Conservation (phyloP, 1,140 invertebrate genomes). For the Chrysomallon squamiferum region DNA sequence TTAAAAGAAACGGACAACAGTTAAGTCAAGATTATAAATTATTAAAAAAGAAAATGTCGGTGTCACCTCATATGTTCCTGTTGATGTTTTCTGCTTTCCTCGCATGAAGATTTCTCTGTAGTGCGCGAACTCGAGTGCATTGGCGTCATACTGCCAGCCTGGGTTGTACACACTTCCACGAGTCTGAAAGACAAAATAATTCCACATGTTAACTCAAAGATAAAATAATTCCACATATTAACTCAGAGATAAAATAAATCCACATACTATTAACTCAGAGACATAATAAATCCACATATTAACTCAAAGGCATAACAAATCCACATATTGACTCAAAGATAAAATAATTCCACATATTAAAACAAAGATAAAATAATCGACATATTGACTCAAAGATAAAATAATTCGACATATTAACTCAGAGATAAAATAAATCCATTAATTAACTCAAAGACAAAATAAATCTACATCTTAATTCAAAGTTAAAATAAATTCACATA, state of each 20-base stretch:
- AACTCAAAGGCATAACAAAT: not conserved
- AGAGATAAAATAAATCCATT: too few species aligned
- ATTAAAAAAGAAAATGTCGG: too few species aligned
- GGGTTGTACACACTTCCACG: constrained; percentile 51
- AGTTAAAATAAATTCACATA: not conserved
- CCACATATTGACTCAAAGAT: not conserved
- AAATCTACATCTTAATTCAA: not conserved
- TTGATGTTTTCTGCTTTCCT: constrained; percentile 37
- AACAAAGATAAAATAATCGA: too few species aligned
- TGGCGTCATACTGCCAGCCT: constrained; percentile 53
- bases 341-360: not conserved
- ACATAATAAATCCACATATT: not conserved
- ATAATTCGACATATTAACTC: not conserved
- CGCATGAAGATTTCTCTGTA: constrained; percentile 36
- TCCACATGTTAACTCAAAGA: not conserved
- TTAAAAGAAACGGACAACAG: too few species aligned
- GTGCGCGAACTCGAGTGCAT: constrained; percentile 48
- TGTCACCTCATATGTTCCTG: constrained; percentile 50
- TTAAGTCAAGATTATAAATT: too few species aligned
- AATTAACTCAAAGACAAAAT: not conserved
- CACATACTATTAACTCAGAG: not conserved
- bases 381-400: not conserved
- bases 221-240: not conserved
- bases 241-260: too few species aligned
- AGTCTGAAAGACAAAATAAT: constrained; percentile 35